Conservation (phyloP, 2,113 vertebrate genomes). For the human region GRCh38 chr4:72987001-72987500, state of each 20-base stretch:
- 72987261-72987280: not conserved
- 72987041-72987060: not conserved
- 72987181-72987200: not conserved
- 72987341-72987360: not conserved
- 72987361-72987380: not conserved
- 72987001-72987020: not conserved
- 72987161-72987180: not conserved
- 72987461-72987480: not conserved
- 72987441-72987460: not conserved
- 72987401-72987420: not conserved
- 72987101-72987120: slow-evolving; percentile 4
- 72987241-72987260: not conserved
- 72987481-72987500: not conserved
- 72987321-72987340: not conserved
- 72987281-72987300: not conserved
- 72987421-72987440: slow-evolving; percentile 16
- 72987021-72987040: not conserved
- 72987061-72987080: not conserved
- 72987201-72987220: not conserved
- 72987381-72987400: not conserved
- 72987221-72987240: not conserved
- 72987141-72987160: not conserved
- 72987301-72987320: not conserved
- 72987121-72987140: not conserved
- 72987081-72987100: not conserved